Base-by-base conservation (phyloP, 2,113 vertebrate species). In the Burhinus bistriatus region DNA sequence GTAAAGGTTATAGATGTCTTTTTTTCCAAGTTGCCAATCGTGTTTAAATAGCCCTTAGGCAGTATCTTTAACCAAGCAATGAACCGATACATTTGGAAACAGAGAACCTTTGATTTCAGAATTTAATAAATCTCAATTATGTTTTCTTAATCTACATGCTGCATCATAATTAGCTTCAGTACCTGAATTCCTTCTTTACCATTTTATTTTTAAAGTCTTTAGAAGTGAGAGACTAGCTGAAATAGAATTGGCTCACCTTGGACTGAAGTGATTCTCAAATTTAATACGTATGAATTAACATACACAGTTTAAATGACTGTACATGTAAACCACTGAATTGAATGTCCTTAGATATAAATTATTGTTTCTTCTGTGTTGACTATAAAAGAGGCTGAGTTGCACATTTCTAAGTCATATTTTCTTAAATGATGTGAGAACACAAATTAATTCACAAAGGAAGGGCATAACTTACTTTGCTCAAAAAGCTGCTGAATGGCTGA, bases 71-170 rank as follows among this genome's bases (percentile, higher is more conserved):
- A 87, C 75, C 38, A 77, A 49, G 38, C 25, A 9, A 49, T 75
- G 59, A 93, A 80, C 57, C 2, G 0, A 40, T 65, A 73, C 21
- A 17, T 83, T 78, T 71, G 68, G 72, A 93, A 89, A 89, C 47
- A 78, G 77, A 94, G 64, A 71, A 68, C 55, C n/a, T 97, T 96
- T 86, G 54, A 78, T 82, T 94, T 82, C 34, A 84, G 51, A 65
- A 54, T 69, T 89, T 52, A 3, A 5, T 84, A 68, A 54, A 91
- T 91, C 81, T 69, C 47, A 25, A 0, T 57, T 54, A 25, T 40
- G 36, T 84, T 89, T 87, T 84, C 57, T 91, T 92, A 95, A 49
- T 68, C 45, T 22, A 61, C 30, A 9, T 49, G 30, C 77, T 95
- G 40, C 72, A 19, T 78, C 79, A 64, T 1, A 1, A n/a, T 83